phyloP scores from a whole-genome alignment of 2,888 invertebrate species.

The Branchipolynoe longqiensis region DNA sequence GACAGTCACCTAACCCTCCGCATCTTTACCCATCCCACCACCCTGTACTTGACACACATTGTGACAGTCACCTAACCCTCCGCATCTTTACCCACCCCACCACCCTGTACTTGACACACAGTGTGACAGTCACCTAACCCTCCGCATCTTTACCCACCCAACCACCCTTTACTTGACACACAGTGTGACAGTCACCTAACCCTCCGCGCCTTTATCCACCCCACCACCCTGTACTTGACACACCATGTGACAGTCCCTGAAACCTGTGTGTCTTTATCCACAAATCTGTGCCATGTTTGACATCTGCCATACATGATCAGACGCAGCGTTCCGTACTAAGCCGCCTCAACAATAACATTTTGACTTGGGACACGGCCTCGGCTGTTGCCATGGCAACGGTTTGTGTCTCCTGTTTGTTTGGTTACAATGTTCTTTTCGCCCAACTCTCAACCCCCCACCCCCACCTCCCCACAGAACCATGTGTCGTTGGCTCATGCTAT shows the following conservation, averaged over 20 bases:
- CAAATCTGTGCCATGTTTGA: neutral
- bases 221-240: neutral
- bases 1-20: no score
- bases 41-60: no score
- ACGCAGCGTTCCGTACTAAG: neutral
- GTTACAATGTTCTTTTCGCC: neutral
- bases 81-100: no score
- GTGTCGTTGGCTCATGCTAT: no score
- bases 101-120: no score
- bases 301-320: neutral
- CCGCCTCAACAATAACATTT: slow-evolving; percentile 41
- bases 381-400: slow-evolving; percentile 28
- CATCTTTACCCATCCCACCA: no score
- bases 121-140: no score
- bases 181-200: no score
- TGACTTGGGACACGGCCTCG: slow-evolving; percentile 3
- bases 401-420: slow-evolving; percentile 35
- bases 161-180: no score
- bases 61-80: no score
- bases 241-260: neutral
- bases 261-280: neutral
- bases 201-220: neutral
- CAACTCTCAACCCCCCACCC: neutral
- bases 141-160: no score
- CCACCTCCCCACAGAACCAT: no score